Evolutionary conservation across 2,888 invertebrate genomes (phyloP).

Genomic region (Epirrita christyi): DNA sequence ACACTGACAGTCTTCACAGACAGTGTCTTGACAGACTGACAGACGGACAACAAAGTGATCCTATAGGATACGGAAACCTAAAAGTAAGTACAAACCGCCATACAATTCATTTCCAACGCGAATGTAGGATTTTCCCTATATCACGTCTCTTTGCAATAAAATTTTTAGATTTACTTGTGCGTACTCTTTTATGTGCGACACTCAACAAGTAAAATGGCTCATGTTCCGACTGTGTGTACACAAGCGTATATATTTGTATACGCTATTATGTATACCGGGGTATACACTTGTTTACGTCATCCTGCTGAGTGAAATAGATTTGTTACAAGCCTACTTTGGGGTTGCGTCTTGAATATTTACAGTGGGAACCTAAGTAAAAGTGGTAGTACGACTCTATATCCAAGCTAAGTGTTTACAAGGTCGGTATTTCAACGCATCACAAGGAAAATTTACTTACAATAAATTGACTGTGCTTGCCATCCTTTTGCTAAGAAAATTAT

Average conservation of each 20-base stretch:
- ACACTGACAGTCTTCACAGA: no score
- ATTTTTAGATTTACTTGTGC: constrained; percentile 34
- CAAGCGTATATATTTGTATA: not conserved
- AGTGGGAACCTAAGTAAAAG: not conserved
- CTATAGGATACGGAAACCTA: no score
- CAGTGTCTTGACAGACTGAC: no score
- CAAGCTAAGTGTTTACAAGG: not conserved
- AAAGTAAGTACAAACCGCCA: not conserved
- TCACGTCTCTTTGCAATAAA: constrained; percentile 31
- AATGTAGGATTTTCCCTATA: constrained; percentile 26
- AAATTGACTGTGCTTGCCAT: not conserved
- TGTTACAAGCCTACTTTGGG: constrained; percentile 21
- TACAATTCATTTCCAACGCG: constrained; percentile 19
- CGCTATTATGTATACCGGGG: constrained; percentile 6
- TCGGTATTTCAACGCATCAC: not conserved
- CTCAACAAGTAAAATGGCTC: constrained; percentile 39
- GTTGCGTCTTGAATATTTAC: constrained; percentile 21
- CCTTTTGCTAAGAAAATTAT: no score
- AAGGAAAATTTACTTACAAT: not conserved
- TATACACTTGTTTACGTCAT: constrained; percentile 23
- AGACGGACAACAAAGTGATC: no score
- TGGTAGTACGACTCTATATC: not conserved
- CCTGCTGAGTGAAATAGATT: constrained; percentile 25
- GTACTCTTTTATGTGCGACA: constrained; percentile 34
- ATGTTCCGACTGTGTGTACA: constrained; percentile 17